Base-by-base conservation (phyloP, 2,113 vertebrate species). In the Poecilia latipinna region DNA sequence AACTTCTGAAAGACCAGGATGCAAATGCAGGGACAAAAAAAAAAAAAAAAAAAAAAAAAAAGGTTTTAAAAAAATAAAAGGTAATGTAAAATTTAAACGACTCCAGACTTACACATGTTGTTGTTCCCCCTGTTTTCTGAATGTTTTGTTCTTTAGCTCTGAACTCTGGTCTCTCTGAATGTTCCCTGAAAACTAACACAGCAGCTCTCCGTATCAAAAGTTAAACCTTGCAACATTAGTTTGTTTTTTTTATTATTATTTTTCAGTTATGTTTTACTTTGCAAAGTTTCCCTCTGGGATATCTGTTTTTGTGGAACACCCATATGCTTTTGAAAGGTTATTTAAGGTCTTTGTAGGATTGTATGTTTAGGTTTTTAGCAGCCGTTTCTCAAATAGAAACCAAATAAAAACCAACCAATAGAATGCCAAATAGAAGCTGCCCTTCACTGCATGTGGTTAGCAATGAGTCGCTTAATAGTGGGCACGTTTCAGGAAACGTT, bases 61-160 rank as follows among this genome's bases (percentile, higher is more conserved):
- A 0, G 22, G 28, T 31, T n/a, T 63, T 17, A 71, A 74, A 82
- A 72, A 8, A 28, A 74, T 61, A 32, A 72, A 66, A 42, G 39
- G 12, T 28, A 29, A 10, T 35, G n/a, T 72, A 48, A 61, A 64
- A 71, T 57, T 76, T 32, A 22, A 61, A 35, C 79, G 8, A 42
- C 69, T 26, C 1, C 1, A 44, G 75, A 75, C 44, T 7, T 51
- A 12, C 31, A 17, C 28, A 29, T 29, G 29, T 28, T 31, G 35
- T 26, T 8, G 22, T 17, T 68, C 65, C 15, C 54, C 26, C 42
- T 8, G 32, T 10, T 68, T 32, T 62, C n/a, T 70, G 75, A n/a
- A 35, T 72, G 39, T 62, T 65, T 12, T 64, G 61, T 64, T 70
- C 66, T 74, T n/a, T 77, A 8, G 12, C 37, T 82, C 29, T 78